These are phyloP conservation scores for Allophyes oxyacanthae DNA, from an alignment of 2,888 invertebrate genomes.

Conservation along the genomic window DNA sequence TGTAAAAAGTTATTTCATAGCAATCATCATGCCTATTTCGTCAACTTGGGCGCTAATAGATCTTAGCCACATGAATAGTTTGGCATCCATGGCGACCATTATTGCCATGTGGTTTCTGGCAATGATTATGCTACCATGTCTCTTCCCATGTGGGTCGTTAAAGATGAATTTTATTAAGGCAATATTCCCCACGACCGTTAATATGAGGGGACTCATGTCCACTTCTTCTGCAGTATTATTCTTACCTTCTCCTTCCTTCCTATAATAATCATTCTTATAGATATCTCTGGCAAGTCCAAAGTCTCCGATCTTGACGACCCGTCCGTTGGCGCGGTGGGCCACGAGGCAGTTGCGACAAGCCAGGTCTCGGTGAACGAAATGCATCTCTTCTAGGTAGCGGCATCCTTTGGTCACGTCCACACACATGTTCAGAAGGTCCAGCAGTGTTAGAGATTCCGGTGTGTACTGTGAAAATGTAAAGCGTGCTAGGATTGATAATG, in stretches of 20 bases:
- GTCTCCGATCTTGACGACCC: constrained; percentile 98
- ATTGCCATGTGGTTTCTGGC: too few species aligned
- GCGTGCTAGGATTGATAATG: background rate
- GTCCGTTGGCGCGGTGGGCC: constrained; percentile 91
- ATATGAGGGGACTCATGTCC: too few species aligned
- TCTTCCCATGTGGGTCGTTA: too few species aligned
- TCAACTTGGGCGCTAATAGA: too few species aligned
- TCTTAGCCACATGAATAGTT: too few species aligned
- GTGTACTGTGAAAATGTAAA: constrained; percentile 83
- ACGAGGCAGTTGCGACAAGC: constrained; percentile 99
- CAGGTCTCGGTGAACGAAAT: constrained; percentile 98
- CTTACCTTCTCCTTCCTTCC: constrained; percentile 95
- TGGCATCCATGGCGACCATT: too few species aligned
- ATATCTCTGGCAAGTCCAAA: constrained; percentile 99
- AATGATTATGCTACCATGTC: too few species aligned
- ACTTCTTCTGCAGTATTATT: too few species aligned
- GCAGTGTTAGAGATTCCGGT: constrained; percentile 91
- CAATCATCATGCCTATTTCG: too few species aligned
- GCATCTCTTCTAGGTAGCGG: constrained; percentile 98
- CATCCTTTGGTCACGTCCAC: constrained; percentile 99
- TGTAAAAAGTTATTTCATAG: too few species aligned
- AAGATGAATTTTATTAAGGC: too few species aligned
- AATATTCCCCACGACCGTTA: too few species aligned
- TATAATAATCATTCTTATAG: constrained; percentile 99
- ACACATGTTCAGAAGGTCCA: constrained; percentile 97